These are phyloP conservation scores for Esperia sulphurella DNA, from an alignment of 2,888 invertebrate genomes.

Conservation along the genomic window DNA sequence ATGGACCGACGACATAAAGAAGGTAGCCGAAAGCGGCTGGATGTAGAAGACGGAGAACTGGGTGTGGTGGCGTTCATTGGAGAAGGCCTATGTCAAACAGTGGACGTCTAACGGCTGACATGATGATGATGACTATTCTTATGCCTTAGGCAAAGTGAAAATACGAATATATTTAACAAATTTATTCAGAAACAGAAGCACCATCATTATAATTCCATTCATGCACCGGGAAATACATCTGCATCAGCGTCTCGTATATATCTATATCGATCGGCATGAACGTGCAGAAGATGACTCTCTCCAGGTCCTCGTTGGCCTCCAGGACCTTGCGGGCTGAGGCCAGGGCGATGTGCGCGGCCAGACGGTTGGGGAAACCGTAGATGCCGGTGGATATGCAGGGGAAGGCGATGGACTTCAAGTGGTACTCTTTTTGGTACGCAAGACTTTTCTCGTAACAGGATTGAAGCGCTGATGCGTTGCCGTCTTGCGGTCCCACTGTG, in stretches of 20 bases:
- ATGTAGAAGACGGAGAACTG: too few relatives aligned
- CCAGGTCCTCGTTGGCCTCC: constrained; percentile 73
- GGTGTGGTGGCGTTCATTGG: too few relatives aligned
- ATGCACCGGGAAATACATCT: constrained; percentile 84
- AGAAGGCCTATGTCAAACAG: too few relatives aligned
- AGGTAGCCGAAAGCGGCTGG: too few relatives aligned
- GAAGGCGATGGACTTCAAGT: constrained; percentile 86
- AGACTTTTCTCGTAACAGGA: constrained; percentile 86
- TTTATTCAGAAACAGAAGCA: constrained; percentile 24
- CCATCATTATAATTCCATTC: constrained; percentile 40
- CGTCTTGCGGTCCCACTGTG: constrained; percentile 92
- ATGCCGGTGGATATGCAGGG: constrained; percentile 96
- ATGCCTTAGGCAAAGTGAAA: too few relatives aligned
- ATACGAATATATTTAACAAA: too few relatives aligned
- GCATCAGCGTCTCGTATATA: constrained; percentile 85
- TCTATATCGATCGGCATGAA: constrained; percentile 85
- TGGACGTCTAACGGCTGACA: too few relatives aligned
- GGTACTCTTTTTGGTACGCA: constrained; percentile 72
- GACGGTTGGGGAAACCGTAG: constrained; percentile 90
- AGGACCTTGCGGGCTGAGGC: constrained; percentile 83
- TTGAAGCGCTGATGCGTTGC: constrained; percentile 80
- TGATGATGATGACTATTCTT: too few relatives aligned
- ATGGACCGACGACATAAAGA: too few relatives aligned
- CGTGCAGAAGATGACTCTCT: constrained; percentile 89
- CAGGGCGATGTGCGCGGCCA: constrained; percentile 88